Conservation (phyloP, 2,797 vertebrate species). For the Poeciliopsis presidionis region DNA sequence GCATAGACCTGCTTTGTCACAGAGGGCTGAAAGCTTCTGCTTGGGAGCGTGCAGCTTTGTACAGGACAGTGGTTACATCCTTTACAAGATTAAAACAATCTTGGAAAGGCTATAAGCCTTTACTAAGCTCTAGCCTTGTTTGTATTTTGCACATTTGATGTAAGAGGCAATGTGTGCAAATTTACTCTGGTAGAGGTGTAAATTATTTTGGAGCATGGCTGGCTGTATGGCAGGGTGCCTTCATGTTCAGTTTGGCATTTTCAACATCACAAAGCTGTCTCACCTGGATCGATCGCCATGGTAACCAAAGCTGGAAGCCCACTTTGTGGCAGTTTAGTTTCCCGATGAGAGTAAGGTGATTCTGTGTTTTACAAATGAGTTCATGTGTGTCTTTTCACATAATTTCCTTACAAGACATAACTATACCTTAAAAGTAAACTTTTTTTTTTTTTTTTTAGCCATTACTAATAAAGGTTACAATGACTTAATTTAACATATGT, state of each 20-base stretch:
- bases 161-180: background rate
- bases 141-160: background rate
- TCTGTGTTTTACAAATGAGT: background rate
- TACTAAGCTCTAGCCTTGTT: background rate
- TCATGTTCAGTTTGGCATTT: background rate
- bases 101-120: too few species aligned
- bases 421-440: background rate
- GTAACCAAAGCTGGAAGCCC: background rate
- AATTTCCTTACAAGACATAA: background rate
- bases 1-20: background rate
- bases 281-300: background rate
- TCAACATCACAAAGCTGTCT: background rate
- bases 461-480: constrained; percentile 6
- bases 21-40: background rate
- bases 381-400: background rate
- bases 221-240: background rate
- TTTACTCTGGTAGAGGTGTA: background rate
- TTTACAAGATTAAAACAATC: background rate
- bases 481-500: constrained; percentile 9
- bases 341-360: background rate
- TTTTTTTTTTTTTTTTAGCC: too few species aligned
- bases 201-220: background rate
- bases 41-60: background rate
- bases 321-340: background rate
- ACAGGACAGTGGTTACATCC: too few species aligned